phyloP scores from a whole-genome alignment of 2,113 vertebrate genomes.

The Drymodes brunneopygia region DNA sequence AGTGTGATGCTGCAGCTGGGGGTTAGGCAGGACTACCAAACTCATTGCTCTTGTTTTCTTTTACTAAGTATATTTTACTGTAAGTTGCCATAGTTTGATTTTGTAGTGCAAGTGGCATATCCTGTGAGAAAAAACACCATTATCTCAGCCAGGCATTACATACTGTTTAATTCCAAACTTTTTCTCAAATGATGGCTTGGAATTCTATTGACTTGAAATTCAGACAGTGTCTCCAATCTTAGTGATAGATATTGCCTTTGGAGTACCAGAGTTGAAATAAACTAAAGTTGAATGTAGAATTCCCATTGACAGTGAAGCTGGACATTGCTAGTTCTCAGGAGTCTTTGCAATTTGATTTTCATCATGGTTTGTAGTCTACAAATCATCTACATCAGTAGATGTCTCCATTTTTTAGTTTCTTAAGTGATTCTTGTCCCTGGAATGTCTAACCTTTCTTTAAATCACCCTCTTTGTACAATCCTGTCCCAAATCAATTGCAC shows the following conservation, averaged over 20 bases:
- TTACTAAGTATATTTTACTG: background rate
- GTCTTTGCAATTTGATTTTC: background rate
- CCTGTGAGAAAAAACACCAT: background rate
- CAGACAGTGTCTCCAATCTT: fast-evolving
- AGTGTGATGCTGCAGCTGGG: background rate
- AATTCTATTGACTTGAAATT: background rate
- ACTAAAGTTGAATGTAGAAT: background rate
- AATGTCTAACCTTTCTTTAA: slow-evolving; percentile 11
- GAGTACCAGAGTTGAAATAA: background rate
- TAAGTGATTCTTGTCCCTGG: background rate
- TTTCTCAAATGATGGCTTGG: background rate
- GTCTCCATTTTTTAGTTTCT: background rate
- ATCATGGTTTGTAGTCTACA: background rate
- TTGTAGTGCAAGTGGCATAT: background rate
- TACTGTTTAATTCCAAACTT: background rate
- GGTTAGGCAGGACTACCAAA: background rate
- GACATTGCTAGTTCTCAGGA: background rate
- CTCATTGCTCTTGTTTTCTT: background rate
- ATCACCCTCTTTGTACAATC: background rate
- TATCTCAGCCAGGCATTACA: background rate
- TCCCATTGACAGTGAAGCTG: background rate
- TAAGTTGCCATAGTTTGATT: background rate
- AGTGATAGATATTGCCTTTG: background rate
- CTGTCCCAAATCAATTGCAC: background rate
- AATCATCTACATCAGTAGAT: no score